These are phyloP conservation scores for Euthynnus affinis DNA, from an alignment of 2,797 vertebrate species.

Conservation along the genomic window DNA sequence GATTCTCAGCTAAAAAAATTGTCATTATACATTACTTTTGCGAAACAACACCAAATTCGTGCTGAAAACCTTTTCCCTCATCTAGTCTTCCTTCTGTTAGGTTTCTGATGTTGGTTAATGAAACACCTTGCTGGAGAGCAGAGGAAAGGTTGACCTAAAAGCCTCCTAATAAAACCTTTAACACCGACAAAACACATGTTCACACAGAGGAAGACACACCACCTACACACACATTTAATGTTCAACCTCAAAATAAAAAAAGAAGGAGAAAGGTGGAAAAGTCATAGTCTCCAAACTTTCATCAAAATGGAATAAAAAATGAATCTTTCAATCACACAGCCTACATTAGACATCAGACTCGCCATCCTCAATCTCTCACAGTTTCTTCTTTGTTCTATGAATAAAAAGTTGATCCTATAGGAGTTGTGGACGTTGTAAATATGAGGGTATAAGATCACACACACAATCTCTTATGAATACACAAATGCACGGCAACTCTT, in stretches of 20 bases:
- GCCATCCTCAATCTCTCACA: neutral
- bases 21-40: neutral
- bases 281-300: neutral
- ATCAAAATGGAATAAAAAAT: constrained; percentile 5
- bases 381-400: neutral
- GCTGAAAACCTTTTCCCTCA: constrained; percentile 2
- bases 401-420: constrained; percentile 14
- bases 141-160: neutral
- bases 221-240: neutral
- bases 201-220: neutral
- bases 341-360: neutral
- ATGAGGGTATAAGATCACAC: constrained; percentile 1
- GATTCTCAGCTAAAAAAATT: neutral
- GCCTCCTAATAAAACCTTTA: constrained; percentile 20
- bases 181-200: neutral
- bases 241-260: neutral
- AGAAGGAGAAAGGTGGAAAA: neutral
- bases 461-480: neutral
- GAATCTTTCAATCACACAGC: neutral
- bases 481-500: neutral
- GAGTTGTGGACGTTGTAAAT: neutral
- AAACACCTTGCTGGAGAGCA: neutral
- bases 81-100: neutral
- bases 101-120: constrained; percentile 9
- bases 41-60: neutral